phyloP scores from a whole-genome alignment of 2,113 vertebrate genomes.

The Pomatostomus ruficeps region DNA sequence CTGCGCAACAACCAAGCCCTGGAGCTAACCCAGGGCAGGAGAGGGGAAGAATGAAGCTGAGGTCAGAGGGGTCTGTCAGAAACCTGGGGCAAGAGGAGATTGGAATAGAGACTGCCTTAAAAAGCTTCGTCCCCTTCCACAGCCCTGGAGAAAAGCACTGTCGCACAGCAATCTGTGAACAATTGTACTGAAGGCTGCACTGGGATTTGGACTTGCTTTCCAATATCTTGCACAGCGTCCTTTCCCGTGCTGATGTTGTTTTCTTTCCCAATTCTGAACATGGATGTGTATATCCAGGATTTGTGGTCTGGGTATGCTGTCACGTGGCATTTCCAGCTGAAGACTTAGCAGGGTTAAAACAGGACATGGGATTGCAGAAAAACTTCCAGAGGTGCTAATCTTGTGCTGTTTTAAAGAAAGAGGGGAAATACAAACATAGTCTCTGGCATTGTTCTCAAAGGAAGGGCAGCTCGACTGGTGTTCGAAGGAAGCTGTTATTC shows the following conservation, averaged over 20 bases:
- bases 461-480: background rate
- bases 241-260: background rate
- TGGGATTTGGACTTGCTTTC: background rate
- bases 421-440: accelerated
- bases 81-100: background rate
- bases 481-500: background rate
- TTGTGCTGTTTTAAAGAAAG: background rate
- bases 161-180: background rate
- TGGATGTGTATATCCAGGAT: background rate
- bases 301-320: background rate
- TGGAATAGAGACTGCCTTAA: background rate
- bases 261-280: background rate
- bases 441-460: background rate
- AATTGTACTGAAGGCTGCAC: background rate
- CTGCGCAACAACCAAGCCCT: background rate
- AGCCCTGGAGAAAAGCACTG: background rate
- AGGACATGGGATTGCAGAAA: background rate
- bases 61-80: background rate
- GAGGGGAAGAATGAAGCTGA: background rate
- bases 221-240: background rate
- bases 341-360: background rate
- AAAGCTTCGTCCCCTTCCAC: background rate
- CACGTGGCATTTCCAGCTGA: background rate
- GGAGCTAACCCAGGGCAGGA: background rate
- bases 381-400: background rate